A percentile compares a stretch with the other conserved stretches of the same genome.
Conservation (phyloP, 2,888 invertebrate genomes). For the Boloria euphrosyne region DNA sequence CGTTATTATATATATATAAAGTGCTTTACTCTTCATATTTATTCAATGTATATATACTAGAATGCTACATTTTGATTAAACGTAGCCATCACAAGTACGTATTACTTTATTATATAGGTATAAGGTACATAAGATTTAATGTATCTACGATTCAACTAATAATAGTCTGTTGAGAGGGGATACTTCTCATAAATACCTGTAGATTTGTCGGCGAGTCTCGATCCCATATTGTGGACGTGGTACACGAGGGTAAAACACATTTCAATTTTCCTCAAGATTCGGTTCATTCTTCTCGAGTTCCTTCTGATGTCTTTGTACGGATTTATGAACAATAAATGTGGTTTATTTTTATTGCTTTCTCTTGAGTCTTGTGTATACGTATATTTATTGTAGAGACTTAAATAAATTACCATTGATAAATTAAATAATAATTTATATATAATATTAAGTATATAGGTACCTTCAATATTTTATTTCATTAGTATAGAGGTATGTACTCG, state of each 20-base stretch:
- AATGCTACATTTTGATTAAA: too few species aligned
- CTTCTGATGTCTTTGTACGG: slow-evolving; percentile 8
- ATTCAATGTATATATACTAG: too few species aligned
- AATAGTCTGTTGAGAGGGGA: slow-evolving; percentile 13
- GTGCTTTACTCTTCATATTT: too few species aligned
- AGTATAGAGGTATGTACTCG: too few species aligned
- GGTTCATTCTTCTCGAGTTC: slow-evolving; percentile 3
- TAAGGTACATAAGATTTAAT: neutral
- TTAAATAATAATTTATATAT: neutral
- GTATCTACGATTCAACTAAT: slow-evolving; percentile 8
- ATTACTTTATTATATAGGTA: neutral
- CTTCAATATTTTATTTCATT: too few species aligned
- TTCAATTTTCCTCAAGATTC: slow-evolving; percentile 13
- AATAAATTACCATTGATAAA: neutral
- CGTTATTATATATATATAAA: too few species aligned
- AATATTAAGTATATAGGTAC: too few species aligned
- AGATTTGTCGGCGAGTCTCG: slow-evolving; percentile 21
- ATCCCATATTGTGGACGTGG: slow-evolving; percentile 20
- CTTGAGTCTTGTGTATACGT: neutral
- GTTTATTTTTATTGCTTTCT: neutral
- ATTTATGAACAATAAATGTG: slow-evolving; percentile 17
- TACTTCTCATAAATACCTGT: slow-evolving; percentile 21
- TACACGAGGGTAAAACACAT: slow-evolving; percentile 16
- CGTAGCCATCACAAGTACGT: neutral
- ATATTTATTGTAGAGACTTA: neutral